Conservation (phyloP, 2,888 invertebrate genomes). For the Thysanoteuthis rhombus region DNA sequence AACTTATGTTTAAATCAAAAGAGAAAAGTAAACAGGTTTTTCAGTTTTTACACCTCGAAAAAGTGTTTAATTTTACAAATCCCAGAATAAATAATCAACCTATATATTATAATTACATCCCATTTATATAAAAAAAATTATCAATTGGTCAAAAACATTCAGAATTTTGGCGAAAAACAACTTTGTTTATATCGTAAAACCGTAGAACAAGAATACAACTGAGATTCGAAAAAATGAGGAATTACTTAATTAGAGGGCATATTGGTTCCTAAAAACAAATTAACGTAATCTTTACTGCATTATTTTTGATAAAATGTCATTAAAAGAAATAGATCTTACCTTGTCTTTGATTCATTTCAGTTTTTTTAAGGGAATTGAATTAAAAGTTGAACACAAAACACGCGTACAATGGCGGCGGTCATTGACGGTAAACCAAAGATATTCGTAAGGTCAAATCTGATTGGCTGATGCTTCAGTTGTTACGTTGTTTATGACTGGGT, state of each 20-base stretch:
- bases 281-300: background rate
- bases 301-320: background rate
- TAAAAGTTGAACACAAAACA: background rate
- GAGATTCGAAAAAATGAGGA: too few species aligned
- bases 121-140: too few species aligned
- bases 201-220: background rate
- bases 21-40: too few species aligned
- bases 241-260: too few species aligned
- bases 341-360: background rate
- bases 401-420: background rate
- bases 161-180: too few species aligned
- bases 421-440: background rate
- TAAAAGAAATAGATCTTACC: background rate
- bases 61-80: too few species aligned
- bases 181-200: background rate
- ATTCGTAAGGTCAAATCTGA: background rate
- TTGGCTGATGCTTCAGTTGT: background rate
- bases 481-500: background rate
- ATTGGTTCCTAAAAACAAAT: too few species aligned
- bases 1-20: too few species aligned
- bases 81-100: too few species aligned
- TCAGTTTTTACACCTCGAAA: too few species aligned
- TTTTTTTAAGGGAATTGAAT: background rate
- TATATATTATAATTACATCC: too few species aligned
- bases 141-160: too few species aligned